Evolutionary conservation across 2,113 vertebrate genomes (phyloP).

Genomic region (Sakesphorus luctuosus): DNA sequence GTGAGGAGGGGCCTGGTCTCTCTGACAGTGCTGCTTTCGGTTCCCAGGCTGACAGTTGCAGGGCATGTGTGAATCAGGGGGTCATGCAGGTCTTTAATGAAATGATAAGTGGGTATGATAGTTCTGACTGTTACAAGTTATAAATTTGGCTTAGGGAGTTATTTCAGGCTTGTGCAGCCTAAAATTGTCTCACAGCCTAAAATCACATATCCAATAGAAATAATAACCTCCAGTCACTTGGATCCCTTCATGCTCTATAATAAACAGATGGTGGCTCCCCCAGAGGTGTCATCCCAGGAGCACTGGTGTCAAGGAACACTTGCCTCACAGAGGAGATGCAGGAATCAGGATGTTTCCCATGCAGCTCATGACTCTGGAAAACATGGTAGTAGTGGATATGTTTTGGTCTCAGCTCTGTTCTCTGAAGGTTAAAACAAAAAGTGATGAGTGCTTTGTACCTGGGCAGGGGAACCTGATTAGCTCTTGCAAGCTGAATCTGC

Average conservation of each 20-base stretch:
- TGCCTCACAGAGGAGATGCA: background rate
- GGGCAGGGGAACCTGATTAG: background rate
- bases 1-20: background rate
- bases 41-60: background rate
- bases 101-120: background rate
- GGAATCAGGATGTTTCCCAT: background rate
- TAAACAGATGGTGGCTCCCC: background rate
- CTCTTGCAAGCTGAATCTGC: background rate
- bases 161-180: background rate
- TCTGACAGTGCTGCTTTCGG: background rate
- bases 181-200: slow-evolving; percentile 28
- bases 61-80: background rate
- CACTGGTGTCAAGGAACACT: rapidly evolving
- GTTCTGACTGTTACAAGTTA: background rate
- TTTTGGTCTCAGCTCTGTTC: background rate
- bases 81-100: background rate
- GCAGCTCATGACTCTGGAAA: background rate
- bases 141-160: slow-evolving; percentile 12
- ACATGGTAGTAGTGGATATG: rapidly evolving
- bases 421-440: background rate
- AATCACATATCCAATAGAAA: background rate
- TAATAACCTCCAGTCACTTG: background rate
- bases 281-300: background rate
- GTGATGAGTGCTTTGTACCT: background rate
- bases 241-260: background rate